A percentile compares a stretch with the other conserved stretches of the same genome.
phyloP scores from a whole-genome alignment of 2,113 vertebrate species.

The Istiophorus platypterus region DNA sequence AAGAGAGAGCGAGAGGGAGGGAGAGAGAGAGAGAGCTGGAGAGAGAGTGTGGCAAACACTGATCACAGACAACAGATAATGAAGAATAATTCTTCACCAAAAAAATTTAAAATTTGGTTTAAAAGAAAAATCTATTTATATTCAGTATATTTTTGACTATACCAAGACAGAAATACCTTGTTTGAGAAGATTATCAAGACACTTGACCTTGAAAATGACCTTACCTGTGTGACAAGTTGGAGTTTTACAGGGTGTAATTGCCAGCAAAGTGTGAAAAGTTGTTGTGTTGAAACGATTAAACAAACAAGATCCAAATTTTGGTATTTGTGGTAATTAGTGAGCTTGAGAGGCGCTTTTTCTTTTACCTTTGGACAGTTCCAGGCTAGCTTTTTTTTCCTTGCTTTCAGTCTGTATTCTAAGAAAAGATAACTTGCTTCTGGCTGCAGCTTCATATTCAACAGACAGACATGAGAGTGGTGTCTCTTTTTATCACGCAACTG shows the following conservation, averaged over 20 bases:
- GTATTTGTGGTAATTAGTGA: no score
- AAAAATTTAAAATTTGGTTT: neutral
- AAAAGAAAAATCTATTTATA: slow-evolving; percentile 2
- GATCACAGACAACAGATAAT: slow-evolving; percentile 33
- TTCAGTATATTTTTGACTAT: no score
- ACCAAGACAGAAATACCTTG: no score
- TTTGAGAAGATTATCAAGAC: no score
- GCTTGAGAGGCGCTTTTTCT: no score
- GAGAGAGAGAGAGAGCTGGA: neutral
- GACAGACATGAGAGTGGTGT: neutral
- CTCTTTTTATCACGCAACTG: neutral
- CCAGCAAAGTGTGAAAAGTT: no score
- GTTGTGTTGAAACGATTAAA: neutral
- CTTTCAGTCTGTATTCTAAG: no score
- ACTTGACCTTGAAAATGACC: no score
- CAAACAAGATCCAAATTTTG: neutral
- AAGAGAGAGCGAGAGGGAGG: neutral
- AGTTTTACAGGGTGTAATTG: neutral
- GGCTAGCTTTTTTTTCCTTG: no score
- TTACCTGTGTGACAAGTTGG: no score
- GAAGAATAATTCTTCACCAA: neutral
- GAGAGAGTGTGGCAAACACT: slow-evolving; percentile 22
- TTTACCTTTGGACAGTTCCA: no score
- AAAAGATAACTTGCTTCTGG: neutral
- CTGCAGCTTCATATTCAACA: neutral